phyloP scores from a whole-genome alignment of 2,797 vertebrate genomes.

The Acropternis orthonyx region DNA sequence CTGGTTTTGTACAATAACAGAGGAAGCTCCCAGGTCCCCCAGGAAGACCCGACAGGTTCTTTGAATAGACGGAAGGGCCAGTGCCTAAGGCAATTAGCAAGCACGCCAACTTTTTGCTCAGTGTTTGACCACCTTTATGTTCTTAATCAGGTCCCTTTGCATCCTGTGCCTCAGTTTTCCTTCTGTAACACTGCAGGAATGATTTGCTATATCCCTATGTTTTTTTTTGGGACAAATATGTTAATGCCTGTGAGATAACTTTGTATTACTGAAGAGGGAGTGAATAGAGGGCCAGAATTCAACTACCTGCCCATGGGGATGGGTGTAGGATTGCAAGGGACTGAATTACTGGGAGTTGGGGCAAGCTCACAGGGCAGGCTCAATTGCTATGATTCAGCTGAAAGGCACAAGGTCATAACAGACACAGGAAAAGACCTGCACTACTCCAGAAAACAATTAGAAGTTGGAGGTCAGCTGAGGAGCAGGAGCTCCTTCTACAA shows the following conservation, averaged over 20 bases:
- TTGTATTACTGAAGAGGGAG: not conserved
- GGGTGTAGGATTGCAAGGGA: not conserved
- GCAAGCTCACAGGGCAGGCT: not conserved
- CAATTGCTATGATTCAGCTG: not conserved
- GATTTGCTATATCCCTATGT: not conserved
- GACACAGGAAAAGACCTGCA: not conserved
- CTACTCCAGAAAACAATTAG: not conserved
- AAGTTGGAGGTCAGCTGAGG: not conserved
- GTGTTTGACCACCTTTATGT: not conserved
- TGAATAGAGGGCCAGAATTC: not conserved
- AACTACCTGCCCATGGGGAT: not conserved
- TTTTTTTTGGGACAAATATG: not conserved
- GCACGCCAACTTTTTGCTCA: not conserved
- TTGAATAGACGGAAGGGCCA: not conserved
- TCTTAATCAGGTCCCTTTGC: not conserved
- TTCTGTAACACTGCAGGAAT: not conserved
- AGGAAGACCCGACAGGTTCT: not conserved
- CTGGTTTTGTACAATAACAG: not conserved
- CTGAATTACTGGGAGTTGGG: not conserved
- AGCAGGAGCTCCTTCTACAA: not conserved
- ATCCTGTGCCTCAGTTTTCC: not conserved
- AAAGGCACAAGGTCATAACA: not conserved
- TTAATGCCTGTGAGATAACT: not conserved
- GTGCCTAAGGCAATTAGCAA: not conserved
- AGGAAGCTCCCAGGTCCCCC: not conserved